Conservation (phyloP, 2,888 invertebrate species). For the Glaucopsyche alexis region DNA sequence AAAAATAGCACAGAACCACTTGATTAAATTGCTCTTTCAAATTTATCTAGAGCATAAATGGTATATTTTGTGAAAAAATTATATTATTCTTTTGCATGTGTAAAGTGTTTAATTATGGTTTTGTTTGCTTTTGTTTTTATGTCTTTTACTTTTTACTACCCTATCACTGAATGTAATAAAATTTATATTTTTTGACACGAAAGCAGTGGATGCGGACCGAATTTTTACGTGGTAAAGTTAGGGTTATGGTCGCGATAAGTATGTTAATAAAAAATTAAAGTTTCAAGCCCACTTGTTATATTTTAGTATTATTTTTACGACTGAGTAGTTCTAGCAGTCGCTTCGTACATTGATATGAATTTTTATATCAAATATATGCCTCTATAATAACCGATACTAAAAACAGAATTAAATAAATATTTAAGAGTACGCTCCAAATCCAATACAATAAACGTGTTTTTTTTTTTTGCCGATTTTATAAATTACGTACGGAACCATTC, state of each 20-base stretch:
- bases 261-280: slow-evolving; percentile 3
- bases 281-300: slow-evolving; percentile 1
- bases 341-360: no score
- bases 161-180: slow-evolving; percentile 21
- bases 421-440: no score
- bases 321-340: no score
- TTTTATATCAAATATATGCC: no score
- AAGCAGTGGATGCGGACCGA: background rate
- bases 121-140: slow-evolving; percentile 25
- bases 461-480: no score
- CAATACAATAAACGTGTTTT: no score
- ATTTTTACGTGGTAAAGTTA: slow-evolving; percentile 17
- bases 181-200: slow-evolving; percentile 24
- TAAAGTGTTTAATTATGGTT: slow-evolving; percentile 23
- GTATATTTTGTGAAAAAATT: background rate
- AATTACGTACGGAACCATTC: no score
- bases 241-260: slow-evolving; percentile 4
- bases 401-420: no score
- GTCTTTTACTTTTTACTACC: slow-evolving; percentile 23
- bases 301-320: no score
- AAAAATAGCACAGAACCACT: background rate
- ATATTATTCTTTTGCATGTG: slow-evolving; percentile 17
- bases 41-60: background rate
- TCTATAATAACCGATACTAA: no score
- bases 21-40: background rate